Evolutionary conservation across 1,140 invertebrate species (phyloP).

Genomic region (Proales similis): DNA sequence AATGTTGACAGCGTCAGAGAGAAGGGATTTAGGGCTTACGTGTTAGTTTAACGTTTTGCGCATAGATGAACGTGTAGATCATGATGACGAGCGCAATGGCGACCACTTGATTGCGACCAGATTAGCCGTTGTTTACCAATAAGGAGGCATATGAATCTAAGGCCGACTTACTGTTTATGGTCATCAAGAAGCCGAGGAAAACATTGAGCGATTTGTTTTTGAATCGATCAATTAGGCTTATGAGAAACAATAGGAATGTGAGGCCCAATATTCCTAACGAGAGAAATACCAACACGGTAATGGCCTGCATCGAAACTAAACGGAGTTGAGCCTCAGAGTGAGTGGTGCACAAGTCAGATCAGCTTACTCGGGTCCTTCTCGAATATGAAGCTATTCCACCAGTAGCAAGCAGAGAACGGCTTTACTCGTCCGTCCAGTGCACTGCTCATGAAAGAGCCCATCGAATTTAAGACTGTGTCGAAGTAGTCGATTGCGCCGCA

Average conservation of each 20-base stretch:
- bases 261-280: conserved; percentile 4
- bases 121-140: too few species aligned
- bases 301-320: conserved; percentile 12
- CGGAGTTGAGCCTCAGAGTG: background rate
- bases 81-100: conserved; percentile 14
- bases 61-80: conserved; percentile 31
- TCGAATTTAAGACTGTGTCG: conserved; percentile 10
- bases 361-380: conserved; percentile 21
- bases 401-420: conserved; percentile 20
- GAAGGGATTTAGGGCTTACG: background rate
- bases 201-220: conserved; percentile 22
- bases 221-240: conserved; percentile 29
- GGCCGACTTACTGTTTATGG: conserved; percentile 21
- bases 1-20: too few species aligned
- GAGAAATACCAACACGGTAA: conserved; percentile 6
- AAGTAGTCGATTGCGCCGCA: conserved; percentile 23
- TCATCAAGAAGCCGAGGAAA: conserved; percentile 20
- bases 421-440: conserved; percentile 27
- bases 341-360: background rate
- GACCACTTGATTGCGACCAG: too few species aligned
- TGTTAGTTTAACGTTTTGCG: conserved; percentile 28
- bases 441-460: conserved; percentile 18
- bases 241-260: conserved; percentile 12
- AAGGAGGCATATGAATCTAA: too few species aligned
- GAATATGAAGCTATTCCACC: conserved; percentile 30